phyloP scores from a whole-genome alignment of 2,797 vertebrate genomes.

The Hyperoplus lanceolatus region DNA sequence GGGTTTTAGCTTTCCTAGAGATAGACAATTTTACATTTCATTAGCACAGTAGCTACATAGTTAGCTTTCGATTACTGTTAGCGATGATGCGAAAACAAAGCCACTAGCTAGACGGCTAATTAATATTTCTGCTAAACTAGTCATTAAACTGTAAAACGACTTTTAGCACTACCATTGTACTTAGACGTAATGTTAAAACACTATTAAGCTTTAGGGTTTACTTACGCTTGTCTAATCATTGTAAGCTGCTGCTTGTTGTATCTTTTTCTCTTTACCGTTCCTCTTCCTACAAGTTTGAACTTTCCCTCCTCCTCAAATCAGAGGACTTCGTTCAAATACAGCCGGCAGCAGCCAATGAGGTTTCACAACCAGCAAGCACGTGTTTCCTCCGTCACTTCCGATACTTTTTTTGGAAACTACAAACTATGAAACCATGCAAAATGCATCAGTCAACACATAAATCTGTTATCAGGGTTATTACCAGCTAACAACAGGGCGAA shows the following conservation, averaged over 20 bases:
- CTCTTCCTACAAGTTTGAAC: conserved; percentile 69
- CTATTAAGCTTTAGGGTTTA: background rate
- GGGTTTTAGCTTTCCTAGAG: conserved; percentile 87
- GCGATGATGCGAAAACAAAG: background rate
- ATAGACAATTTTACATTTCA: background rate
- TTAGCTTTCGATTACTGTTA: background rate
- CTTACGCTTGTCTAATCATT: conserved; percentile 83
- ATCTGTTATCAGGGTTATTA: too few species aligned
- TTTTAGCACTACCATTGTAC: background rate
- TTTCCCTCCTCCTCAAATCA: conserved; percentile 79
- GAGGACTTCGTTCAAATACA: conserved; percentile 71
- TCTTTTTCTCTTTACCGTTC: background rate
- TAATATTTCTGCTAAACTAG: conserved; percentile 1
- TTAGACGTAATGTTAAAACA: rapidly evolving
- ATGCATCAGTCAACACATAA: background rate
- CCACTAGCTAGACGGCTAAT: background rate
- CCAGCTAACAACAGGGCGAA: too few species aligned
- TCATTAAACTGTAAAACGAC: background rate
- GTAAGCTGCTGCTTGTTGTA: conserved; percentile 1
- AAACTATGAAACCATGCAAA: background rate
- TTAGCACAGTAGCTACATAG: background rate
- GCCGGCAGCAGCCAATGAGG: conserved; percentile 57
- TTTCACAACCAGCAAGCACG: background rate
- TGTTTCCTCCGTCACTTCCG: conserved; percentile 39
- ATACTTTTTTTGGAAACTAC: background rate